Evolutionary conservation across 1,140 invertebrate species (phyloP).

Genomic region (Oreohelix idahoensis): DNA sequence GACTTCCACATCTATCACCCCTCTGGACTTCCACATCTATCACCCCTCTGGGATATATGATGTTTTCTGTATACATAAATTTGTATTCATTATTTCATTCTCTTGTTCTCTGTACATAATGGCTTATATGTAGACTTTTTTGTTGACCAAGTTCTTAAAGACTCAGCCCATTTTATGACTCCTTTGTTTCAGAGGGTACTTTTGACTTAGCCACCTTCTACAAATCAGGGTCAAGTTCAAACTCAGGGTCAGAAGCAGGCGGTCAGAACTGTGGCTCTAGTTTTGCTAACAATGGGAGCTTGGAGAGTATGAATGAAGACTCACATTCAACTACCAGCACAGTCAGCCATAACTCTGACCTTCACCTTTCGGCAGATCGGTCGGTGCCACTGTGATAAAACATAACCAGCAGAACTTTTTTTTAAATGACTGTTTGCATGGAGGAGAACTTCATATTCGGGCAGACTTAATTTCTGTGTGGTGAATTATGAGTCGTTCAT

Average conservation of each 20-base stretch:
- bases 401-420: not conserved
- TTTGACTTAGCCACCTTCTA: slow-evolving; percentile 54
- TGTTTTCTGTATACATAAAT: too few species aligned
- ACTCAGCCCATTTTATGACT: too few species aligned
- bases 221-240: slow-evolving; percentile 38
- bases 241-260: slow-evolving; percentile 7
- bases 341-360: not conserved
- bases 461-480: not conserved
- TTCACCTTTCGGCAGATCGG: not conserved
- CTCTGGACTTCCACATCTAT: too few species aligned
- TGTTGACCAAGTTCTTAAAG: too few species aligned
- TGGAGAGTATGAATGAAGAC: slow-evolving; percentile 24
- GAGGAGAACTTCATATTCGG: not conserved
- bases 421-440: not conserved
- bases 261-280: slow-evolving; percentile 13
- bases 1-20: too few species aligned
- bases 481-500: not conserved
- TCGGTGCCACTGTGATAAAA: slow-evolving; percentile 12
- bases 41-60: too few species aligned
- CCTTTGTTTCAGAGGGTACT: slow-evolving; percentile 56
- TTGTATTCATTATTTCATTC: too few species aligned
- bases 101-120: too few species aligned
- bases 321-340: not conserved
- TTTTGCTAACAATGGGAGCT: slow-evolving; percentile 26
- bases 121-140: too few species aligned